These are phyloP conservation scores for Amazona finschi DNA, from an alignment of 2,797 vertebrate genomes.

Conservation along the genomic window DNA sequence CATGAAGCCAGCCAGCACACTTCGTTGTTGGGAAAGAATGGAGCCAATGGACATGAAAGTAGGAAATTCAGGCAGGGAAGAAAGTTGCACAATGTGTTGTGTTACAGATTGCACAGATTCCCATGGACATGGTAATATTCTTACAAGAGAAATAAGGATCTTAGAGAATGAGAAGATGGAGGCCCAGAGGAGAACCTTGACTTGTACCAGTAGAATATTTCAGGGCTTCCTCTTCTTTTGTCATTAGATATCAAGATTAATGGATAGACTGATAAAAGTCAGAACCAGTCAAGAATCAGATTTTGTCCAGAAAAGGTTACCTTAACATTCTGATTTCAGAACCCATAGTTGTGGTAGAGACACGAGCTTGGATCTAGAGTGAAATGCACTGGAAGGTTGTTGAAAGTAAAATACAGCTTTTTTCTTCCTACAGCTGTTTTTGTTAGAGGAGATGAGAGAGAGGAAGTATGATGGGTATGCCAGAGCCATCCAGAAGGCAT, in stretches of 20 bases:
- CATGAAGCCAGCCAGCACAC: neutral
- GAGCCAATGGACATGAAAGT: accelerated
- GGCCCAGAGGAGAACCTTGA: neutral
- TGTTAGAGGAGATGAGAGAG: constrained; percentile 95
- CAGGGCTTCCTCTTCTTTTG: neutral
- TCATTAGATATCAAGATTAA: neutral
- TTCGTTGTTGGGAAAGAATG: neutral
- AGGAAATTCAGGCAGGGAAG: neutral
- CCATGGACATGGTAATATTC: neutral
- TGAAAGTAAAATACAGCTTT: neutral
- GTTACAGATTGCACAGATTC: neutral
- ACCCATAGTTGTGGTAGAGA: neutral
- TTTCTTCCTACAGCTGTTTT: constrained; percentile 82
- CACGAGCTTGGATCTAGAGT: neutral
- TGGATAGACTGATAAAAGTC: neutral
- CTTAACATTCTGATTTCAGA: neutral
- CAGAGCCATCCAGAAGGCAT: constrained; percentile 92
- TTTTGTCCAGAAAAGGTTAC: neutral
- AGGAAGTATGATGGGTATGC: constrained; percentile 95
- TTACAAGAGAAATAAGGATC: neutral
- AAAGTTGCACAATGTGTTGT: neutral
- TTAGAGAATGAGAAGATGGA: neutral
- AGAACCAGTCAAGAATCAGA: neutral
- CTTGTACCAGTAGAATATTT: neutral
- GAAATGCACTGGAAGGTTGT: neutral